Percentiles rank a stretch among this genome's conserved stretches.
Conservation (phyloP, 2,113 vertebrate species). For the Planiliza haematocheilus region DNA sequence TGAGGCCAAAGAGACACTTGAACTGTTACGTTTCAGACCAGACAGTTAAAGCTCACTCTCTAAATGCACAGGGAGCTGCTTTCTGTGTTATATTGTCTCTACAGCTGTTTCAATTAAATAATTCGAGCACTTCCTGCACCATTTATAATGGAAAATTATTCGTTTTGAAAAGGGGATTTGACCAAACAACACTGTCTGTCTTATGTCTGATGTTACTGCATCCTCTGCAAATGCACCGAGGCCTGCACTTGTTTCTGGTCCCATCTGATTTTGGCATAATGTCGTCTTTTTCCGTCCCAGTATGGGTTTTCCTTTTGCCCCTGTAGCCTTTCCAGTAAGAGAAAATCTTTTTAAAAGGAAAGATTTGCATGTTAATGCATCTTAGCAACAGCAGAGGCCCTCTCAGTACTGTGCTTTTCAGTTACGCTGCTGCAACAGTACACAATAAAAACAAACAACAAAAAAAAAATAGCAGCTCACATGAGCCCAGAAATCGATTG, state of each 20-base stretch:
- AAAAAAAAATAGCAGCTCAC: conserved; percentile 20
- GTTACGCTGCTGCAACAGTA: conserved; percentile 13
- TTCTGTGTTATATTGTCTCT: too few species aligned
- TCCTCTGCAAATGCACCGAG: conserved; percentile 2
- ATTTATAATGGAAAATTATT: too few species aligned
- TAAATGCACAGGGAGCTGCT: too few species aligned
- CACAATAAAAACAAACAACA: conserved; percentile 22
- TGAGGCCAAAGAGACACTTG: too few species aligned
- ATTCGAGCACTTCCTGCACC: neutral
- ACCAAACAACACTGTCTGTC: neutral
- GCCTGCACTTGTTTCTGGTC: conserved; percentile 19
- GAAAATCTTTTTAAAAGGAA: conserved; percentile 49
- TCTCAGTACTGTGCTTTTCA: conserved; percentile 46
- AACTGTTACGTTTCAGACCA: too few species aligned
- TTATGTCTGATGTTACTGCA: neutral
- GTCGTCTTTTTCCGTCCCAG: conserved; percentile 27
- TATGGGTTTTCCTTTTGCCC: conserved; percentile 41
- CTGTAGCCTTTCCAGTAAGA: conserved; percentile 32
- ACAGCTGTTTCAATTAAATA: too few species aligned
- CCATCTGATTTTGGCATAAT: conserved; percentile 34
- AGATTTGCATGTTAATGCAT: conserved; percentile 73
- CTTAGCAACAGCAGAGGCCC: conserved; percentile 66
- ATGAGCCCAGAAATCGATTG: conserved; percentile 24
- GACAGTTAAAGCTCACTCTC: too few species aligned
- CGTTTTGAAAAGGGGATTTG: too few species aligned